Evolutionary conservation across 2,113 vertebrate species (phyloP), one percentile per base, ranked within the genome.

Genomic region (Malurus cyaneus): DNA sequence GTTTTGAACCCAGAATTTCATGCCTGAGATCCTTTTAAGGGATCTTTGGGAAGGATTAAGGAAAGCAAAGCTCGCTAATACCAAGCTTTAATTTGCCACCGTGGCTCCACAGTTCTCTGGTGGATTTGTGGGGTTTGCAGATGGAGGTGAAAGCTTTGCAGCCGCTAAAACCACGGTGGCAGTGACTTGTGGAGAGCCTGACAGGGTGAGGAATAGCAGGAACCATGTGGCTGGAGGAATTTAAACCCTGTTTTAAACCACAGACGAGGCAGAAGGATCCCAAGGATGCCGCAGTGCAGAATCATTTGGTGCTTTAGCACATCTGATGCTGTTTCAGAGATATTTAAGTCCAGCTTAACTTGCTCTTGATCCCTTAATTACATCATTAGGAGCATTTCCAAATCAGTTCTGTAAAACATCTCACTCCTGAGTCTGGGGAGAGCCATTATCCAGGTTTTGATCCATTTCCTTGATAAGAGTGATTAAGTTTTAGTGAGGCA

Each of bases 321-420:
- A 26, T 69, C 74, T 52, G 82, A 70, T 70, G 2, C 19, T 0
- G 6, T 8, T 65, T 71, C 41, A 36, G 88, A 56, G 90, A 72
- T 62, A 32, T 81, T 74, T 49, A 65, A 88, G 34, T 21, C 61
- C 52, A 84, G 23, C 23, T 84, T 93, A 80, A 69, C 86, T 95
- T 44, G 34, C 72, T 89, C 88, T 83, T 42, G 71, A 93, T 80
- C 77, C 65, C 57, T 86, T 95, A 80, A 88, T 89, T 79, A 60
- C 20, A 18, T 72, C 42, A 60, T 84, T 66, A 86, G 92, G 88
- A 79, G 78, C 26, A 18, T 49, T 89, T 93, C 88, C 72, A 69
- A 88, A 59, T 34, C 67, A 70, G 46, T 88, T 86, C 92, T 62
- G 56, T 70, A n/a, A 78, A 92, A 72, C 21, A 44, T 50, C 92